These are phyloP conservation scores for Saccopteryx bilineata DNA, from an alignment of 2,113 vertebrate species.

Conservation along the genomic window DNA sequence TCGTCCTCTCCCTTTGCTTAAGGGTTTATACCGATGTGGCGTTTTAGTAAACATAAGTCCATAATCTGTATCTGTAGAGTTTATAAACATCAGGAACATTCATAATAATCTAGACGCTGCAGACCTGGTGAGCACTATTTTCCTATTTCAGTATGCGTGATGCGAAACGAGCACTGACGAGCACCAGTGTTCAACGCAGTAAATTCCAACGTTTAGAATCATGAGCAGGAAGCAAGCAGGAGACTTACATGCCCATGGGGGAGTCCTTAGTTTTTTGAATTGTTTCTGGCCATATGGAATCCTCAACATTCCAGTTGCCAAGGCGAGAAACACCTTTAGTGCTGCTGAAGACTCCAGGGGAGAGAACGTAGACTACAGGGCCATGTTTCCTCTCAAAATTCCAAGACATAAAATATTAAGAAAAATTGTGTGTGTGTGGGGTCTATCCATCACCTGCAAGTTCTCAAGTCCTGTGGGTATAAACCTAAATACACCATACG, in stretches of 20 bases:
- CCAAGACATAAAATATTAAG: background rate
- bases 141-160: too few relatives aligned
- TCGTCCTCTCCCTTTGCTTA: background rate
- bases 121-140: slow-evolving; percentile 1
- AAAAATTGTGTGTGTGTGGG: background rate
- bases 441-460: background rate
- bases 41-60: background rate
- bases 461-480: background rate
- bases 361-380: background rate
- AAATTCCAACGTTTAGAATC: background rate
- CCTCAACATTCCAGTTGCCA: background rate
- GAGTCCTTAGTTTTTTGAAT: slow-evolving; percentile 4
- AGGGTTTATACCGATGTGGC: background rate
- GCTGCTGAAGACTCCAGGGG: background rate
- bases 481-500: background rate
- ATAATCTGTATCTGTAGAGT: background rate
- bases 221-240: too few relatives aligned
- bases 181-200: background rate
- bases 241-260: background rate
- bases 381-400: background rate
- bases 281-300: background rate
- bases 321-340: background rate
- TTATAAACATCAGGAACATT: slow-evolving; percentile 3
- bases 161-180: too few relatives aligned
- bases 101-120: background rate